These are phyloP conservation scores for Calonectris borealis DNA, from an alignment of 2,113 vertebrate genomes.

Conservation along the genomic window DNA sequence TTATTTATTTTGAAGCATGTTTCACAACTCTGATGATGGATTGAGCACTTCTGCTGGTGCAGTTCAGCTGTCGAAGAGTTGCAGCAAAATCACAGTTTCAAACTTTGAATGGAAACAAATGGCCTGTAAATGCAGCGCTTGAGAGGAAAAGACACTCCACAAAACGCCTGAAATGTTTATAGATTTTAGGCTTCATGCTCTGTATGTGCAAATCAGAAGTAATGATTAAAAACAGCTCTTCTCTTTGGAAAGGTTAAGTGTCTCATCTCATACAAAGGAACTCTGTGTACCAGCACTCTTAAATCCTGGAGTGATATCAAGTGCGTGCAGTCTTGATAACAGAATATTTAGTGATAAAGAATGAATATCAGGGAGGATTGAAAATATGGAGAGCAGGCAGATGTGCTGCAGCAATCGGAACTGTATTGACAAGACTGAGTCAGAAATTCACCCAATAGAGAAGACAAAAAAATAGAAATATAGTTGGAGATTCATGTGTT, in stretches of 20 bases:
- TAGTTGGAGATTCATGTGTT: not conserved
- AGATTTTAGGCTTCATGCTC: not conserved
- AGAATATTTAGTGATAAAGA: slow-evolving; percentile 52
- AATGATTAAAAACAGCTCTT: slow-evolving; percentile 50
- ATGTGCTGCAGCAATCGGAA: slow-evolving; percentile 12
- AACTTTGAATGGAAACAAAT: slow-evolving; percentile 33
- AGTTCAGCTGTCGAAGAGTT: not conserved
- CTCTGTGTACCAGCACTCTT: slow-evolving; percentile 42
- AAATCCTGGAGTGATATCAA: slow-evolving; percentile 61
- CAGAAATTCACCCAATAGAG: not conserved
- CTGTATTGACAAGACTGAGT: not conserved
- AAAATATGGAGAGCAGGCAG: slow-evolving; percentile 28
- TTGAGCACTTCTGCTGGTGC: not conserved
- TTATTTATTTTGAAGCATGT: slow-evolving; percentile 17
- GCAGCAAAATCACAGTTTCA: not conserved
- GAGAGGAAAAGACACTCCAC: not conserved
- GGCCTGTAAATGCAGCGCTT: not conserved
- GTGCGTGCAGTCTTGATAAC: slow-evolving; percentile 41
- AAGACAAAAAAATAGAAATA: not conserved
- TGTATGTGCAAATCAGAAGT: slow-evolving; percentile 14
- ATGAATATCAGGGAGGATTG: not conserved
- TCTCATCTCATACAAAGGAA: slow-evolving; percentile 57
- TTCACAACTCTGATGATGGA: slow-evolving; percentile 20
- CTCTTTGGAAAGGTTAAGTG: slow-evolving; percentile 61
- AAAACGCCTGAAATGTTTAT: not conserved